Percentiles rank a stretch among this genome's conserved stretches.
Evolutionary conservation across 2,797 vertebrate species (phyloP).

Genomic region (Ctenochaetus hawaiiensis): DNA sequence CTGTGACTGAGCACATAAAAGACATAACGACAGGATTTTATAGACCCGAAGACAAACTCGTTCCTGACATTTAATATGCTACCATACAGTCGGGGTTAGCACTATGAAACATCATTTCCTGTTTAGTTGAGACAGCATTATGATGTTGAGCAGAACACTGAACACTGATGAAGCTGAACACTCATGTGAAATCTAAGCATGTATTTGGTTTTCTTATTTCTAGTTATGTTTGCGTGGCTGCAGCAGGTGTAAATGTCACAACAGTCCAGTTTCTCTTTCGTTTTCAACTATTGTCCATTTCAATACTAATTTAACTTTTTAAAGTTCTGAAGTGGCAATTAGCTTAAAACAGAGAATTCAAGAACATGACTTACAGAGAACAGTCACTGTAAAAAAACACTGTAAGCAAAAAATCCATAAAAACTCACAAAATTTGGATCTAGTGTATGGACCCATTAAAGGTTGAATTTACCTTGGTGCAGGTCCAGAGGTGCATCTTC

Average conservation of each 20-base stretch:
- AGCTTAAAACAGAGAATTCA: background rate
- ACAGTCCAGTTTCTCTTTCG: background rate
- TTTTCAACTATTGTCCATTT: background rate
- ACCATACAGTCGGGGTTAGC: background rate
- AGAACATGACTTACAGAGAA: background rate
- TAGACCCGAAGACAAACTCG: background rate
- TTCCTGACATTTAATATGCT: background rate
- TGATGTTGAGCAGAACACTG: background rate
- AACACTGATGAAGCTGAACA: background rate
- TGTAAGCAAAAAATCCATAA: background rate
- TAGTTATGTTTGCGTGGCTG: background rate
- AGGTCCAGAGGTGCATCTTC: slow-evolving; percentile 57
- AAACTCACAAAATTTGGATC: background rate
- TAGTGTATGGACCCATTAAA: background rate
- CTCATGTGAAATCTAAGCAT: background rate
- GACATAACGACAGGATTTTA: background rate
- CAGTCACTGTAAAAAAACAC: background rate
- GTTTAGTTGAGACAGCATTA: background rate
- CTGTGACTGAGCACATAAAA: background rate
- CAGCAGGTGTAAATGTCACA: slow-evolving; percentile 1
- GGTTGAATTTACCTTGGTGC: slow-evolving; percentile 65
- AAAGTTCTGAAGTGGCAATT: background rate
- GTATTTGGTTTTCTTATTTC: slow-evolving; percentile 4
- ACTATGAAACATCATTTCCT: background rate
- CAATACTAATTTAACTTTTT: background rate